Base-by-base conservation (phyloP, 2,888 invertebrate species). In the Troides oblongomaculatus region DNA sequence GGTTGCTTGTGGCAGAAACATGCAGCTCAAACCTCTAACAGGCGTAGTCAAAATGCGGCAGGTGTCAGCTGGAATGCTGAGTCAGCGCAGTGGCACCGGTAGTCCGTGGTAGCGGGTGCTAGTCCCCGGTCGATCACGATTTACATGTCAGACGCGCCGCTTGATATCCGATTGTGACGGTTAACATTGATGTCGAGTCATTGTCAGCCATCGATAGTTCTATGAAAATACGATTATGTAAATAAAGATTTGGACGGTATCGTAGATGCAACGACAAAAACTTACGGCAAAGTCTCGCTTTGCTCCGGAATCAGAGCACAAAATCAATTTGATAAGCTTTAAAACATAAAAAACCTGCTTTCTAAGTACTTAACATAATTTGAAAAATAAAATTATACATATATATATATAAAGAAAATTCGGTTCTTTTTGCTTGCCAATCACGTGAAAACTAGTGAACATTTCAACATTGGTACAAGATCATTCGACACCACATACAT, bases 131-230 rank as follows among this genome's bases (percentile, higher is more conserved):
- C 83, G 87, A 90, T 90, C 92, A 92, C 90, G 90, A 92, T 92
- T 91, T 92, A 90, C 89, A 91, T 91, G 92, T 92, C 92, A 91
- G 86, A 84, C 79, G 84, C 86, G 77, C 92, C 90, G 91, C 90
- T 89, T 89, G 89, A 90, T 90, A 90, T 88, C 87, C 88, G 89
- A 88, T 89, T 88, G 86, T 79, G 79, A 74, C 76, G 78, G 36
- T 76, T 79, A 71, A 71, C 68, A 74, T 73, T 69, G 72, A 75
- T 76, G 85, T 87, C 75, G 39, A 88, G 90, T 90, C 90, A 92
- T 88, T 78, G 74, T 79, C 71, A 74, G 39, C 79, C 66, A 73
- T 77, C 74, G 76, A 73, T 75, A 75, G 75, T 84, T 84, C 84
- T 83, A 80, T 76, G 81, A 82, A 86, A 85, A 88, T 84, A 79